Evolutionary conservation across 2,797 vertebrate genomes (phyloP), one percentile per base, ranked within the genome.

Genomic region (Lepilemur septentrionalis): DNA sequence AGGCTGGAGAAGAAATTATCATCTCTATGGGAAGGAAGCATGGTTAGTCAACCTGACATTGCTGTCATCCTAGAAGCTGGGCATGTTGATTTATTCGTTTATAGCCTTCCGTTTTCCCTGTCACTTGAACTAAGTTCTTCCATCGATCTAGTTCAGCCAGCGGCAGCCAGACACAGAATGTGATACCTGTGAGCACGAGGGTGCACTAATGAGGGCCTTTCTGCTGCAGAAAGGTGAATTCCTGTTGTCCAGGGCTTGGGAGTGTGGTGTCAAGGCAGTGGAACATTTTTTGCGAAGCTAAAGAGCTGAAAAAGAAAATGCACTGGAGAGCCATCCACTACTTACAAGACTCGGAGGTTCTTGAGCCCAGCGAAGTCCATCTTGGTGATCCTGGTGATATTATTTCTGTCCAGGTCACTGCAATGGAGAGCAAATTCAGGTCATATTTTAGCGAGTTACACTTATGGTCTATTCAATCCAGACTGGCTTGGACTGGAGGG

Each of bases 301-400:
- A 82, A 80, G 81, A 84, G 80, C 65, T 75, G 85, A 72, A 72
- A 91, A 93, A 38, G 57, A 93, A 88, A 86, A 65, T 6, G 3
- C 32, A 5, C 3, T 11, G 28, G 52, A 78, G 65, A 85, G 18
- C 18, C 41, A 50, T 20, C 14, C n/a, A 43, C 59, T 97, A 99
- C 99, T 99, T 98, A 99, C 99, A 99, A 98, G 98, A 99, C 99
- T 91, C 99, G 99, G 81, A 99, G 99, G 98, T 99, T 99, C 98
- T 99, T 99, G 95, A 99, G 98, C 78, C 99, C 99, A 4, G 99
- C 98, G 76, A 99, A 99, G 98, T 99, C 99, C 14, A 98, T 99
- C 98, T 99, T 99, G 1, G 99, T 99, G 98, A 99, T 99, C 96
- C 99, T 99, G 92, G 99, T 99, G 98, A 99, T 99, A 97, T 99